Base-by-base conservation (phyloP, 1,140 invertebrate species). In the Polypedilum vanderplanki region DNA sequence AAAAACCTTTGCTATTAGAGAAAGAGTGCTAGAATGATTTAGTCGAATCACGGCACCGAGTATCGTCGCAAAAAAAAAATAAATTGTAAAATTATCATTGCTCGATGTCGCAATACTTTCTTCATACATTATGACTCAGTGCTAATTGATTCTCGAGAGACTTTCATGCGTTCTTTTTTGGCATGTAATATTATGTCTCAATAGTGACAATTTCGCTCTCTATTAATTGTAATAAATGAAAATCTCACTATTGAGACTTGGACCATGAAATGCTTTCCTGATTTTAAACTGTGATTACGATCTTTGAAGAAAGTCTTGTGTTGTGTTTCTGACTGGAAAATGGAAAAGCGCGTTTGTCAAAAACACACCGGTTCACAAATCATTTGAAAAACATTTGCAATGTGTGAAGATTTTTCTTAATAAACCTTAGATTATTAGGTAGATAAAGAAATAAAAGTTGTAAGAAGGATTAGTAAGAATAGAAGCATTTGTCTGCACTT, bases 31-130 rank as follows among this genome's bases (percentile, higher is more conserved):
- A 70, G 65, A 70, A 20, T 70, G 18, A 20, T 20, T 22, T 70
- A 4, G 65, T 18, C 18, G 65, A 70, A 70, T 70, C 65, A 70
- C 65, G 65, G 65, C 65, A 70, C 18, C 9, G 65, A 10, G 17
- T 70, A 20, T 9, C 17, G 3, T 18, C 9, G n/a, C 4, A 57
- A 9, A n/a, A 70, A 20, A n/a, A 5, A 70, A 70, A 18, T 18
- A 18, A 18, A 70, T 70, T 7, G n/a, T 70, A 10, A 5, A 70
- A 18, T 18, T 18, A 22, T 70, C 20, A 20, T 20, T 20, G 65
- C 17, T n/a, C 17, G 20, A 20, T 70, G 65, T 70, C 65, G 65
- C 65, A 70, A 70, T 70, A 70, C 65, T 70, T 70, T 70, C 65
- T 70, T 20, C 65, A 70, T 22, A 70, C 18, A 18, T 70, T 70